Base-by-base conservation (phyloP, 92 coral and sea anemone genomes). In the Porites rus region DNA sequence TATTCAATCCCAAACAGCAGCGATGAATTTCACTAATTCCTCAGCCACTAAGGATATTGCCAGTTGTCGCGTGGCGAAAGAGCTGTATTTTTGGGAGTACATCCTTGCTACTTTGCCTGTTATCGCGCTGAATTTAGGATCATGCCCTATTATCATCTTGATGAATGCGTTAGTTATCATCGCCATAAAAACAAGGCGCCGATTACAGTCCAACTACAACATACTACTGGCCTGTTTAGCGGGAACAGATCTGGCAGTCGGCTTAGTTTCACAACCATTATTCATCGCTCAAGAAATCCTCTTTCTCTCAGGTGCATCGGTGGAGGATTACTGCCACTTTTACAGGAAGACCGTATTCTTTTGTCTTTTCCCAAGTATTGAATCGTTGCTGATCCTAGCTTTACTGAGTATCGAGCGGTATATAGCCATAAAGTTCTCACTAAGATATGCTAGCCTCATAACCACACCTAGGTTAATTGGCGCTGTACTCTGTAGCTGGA, bases 171-270 rank as follows among this genome's bases (percentile, higher is more conserved):
- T 79, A 18, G 64, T 79, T 10, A 79, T 79, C 18, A 1, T 79
- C 70, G 73, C 73, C 25, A 43, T 79, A 50, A 79, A 79, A 51
- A 14, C 61, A 19, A 46, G 66, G 50, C 72, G 62, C 21, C 51
- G 72, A 7, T 50, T 79, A 54, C 83, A 79, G 58, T 64, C 83
- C 43, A 79, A 0, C 14, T 13, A 65, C 52, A 79, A 79, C 73
- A 79, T 79, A 10, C 6, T 79, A 73, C 51, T 79, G 62, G 83
- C 83, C 6, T 13, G 74, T 65, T 65, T 79, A 21, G 83, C 74
- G 51, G 71, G 59, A 64, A 64, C 83, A 64, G 83, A 79, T 66
- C 21, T 79, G 62, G 43, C 46, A 20, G 72, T 78, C 2, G 83
- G 83, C 2, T 4, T 79, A 2, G 14, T 65, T 20, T 20, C 73